Base-by-base conservation (phyloP, 2,797 vertebrate species). In the Enteromius radiatus region DNA sequence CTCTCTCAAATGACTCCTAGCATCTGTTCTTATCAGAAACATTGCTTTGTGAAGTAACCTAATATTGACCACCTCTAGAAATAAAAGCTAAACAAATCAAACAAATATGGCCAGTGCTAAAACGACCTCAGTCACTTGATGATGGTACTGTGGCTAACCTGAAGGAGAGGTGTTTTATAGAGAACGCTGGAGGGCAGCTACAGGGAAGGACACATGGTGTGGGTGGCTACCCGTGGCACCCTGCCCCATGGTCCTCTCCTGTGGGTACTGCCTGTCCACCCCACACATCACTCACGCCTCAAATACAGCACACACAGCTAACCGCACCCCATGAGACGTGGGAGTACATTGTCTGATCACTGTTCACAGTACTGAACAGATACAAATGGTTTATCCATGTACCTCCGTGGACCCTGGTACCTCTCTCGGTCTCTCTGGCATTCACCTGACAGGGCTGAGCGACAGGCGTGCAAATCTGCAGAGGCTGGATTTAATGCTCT, bases 321-420 rank as follows among this genome's bases (percentile, higher is more conserved):
- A 59, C 86, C 17, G 67, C 77, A 88, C 74, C 84, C 76, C 80
- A 83, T 84, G 86, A 88, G 83, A 82, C 28, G 38, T 65, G 71
- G 45, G 52, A 82, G 79, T 79, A 78, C 86, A 87, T 28, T 81
- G 80, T 79, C 81, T 82, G 77, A 67, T 76, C 12, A 38, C 68
- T 77, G 86, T 85, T 83, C 76, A 86, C 80, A 87, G 84, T 86
- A 91, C 85, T 86, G 86, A 89, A 84, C 87, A 84, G 93, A 95
- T 96, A 96, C 93, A 97, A 97, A 98, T 97, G 96, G 95, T 94
- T 95, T 97, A 94, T 96, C 92, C 90, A 21, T 93, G 96, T 95
- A 94, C 85, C 77, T 88, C 87, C 64, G 87, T 89, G 88, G 91
- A 91, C 94, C 93, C 89, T 84, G 93, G 94, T 86, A 77, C 87